phyloP scores from a whole-genome alignment of 1,140 invertebrate species.

The Leptoteleia sp. region DNA sequence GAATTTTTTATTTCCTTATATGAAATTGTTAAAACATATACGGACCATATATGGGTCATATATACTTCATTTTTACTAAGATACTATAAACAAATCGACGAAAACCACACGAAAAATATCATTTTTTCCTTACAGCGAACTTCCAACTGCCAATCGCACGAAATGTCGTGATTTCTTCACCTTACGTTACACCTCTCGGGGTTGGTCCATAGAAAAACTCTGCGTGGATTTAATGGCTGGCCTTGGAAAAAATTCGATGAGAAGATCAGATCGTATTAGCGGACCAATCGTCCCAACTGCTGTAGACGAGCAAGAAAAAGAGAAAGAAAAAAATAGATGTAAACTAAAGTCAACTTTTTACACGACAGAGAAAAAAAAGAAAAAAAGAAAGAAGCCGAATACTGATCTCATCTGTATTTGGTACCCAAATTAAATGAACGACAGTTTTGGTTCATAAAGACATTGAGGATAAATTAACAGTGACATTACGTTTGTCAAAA shows the following conservation, averaged over 20 bases:
- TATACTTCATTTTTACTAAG: too few species aligned
- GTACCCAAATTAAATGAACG: not conserved
- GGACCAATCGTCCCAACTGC: conserved; percentile 14
- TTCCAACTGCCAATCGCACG: not conserved
- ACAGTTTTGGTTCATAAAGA: not conserved
- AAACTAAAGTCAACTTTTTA: too few species aligned
- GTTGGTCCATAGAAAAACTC: conserved; percentile 6
- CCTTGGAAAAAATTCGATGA: conserved; percentile 23
- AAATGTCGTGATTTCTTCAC: conserved; percentile 18
- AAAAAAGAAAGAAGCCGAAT: too few species aligned
- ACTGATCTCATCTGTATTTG: not conserved
- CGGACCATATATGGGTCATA: too few species aligned
- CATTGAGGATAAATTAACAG: conserved; percentile 28
- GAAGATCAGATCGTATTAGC: conserved; percentile 13
- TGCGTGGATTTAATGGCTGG: conserved; percentile 31
- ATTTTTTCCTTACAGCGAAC: conserved; percentile 7
- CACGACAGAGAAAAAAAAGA: not conserved
- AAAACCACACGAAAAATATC: conserved; percentile 15
- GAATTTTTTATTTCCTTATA: too few species aligned
- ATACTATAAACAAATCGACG: conserved; percentile 18
- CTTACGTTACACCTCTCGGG: conserved; percentile 5
- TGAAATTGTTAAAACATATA: too few species aligned
- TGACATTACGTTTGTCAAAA: conserved; percentile 18
- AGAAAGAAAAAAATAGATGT: not conserved
- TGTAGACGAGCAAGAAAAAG: conserved; percentile 12